These are phyloP conservation scores for Eurypyga helias DNA, from an alignment of 2,113 vertebrate species.

Conservation along the genomic window DNA sequence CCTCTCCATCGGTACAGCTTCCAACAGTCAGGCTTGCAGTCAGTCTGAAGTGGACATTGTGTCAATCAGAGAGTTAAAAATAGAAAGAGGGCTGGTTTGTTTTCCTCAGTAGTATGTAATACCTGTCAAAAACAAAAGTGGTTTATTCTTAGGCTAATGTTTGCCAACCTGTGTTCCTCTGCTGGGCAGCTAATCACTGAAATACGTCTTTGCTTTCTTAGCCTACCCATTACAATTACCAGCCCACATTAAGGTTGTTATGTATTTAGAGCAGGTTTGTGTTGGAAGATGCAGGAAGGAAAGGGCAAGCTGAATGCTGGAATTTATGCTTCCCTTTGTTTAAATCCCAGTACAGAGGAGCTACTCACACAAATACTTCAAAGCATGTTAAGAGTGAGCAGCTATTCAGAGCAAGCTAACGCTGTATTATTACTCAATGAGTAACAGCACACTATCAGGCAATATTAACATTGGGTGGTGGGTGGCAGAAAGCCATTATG, in stretches of 20 bases:
- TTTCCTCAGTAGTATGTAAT: neutral
- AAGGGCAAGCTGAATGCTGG: neutral
- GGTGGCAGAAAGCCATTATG: neutral
- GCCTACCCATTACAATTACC: neutral
- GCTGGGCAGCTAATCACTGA: neutral
- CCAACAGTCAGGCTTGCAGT: neutral
- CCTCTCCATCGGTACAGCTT: fast-evolving
- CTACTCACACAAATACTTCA: neutral
- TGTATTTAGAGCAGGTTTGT: neutral
- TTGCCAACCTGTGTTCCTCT: neutral
- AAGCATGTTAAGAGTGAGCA: neutral
- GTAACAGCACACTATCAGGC: neutral
- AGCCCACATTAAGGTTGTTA: neutral
- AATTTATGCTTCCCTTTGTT: neutral
- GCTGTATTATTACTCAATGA: neutral
- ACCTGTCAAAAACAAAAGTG: neutral
- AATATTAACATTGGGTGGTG: neutral
- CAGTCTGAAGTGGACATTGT: neutral
- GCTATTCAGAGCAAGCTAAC: neutral
- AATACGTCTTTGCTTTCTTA: neutral
- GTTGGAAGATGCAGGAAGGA: neutral
- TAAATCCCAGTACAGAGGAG: neutral
- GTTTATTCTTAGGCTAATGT: neutral
- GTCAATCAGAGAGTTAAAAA: neutral
- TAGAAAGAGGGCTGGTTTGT: neutral